A percentile compares a stretch with the other conserved stretches of the same genome.
Evolutionary conservation across 2,113 vertebrate genomes (phyloP).

Genomic region (Centropus unirufus): DNA sequence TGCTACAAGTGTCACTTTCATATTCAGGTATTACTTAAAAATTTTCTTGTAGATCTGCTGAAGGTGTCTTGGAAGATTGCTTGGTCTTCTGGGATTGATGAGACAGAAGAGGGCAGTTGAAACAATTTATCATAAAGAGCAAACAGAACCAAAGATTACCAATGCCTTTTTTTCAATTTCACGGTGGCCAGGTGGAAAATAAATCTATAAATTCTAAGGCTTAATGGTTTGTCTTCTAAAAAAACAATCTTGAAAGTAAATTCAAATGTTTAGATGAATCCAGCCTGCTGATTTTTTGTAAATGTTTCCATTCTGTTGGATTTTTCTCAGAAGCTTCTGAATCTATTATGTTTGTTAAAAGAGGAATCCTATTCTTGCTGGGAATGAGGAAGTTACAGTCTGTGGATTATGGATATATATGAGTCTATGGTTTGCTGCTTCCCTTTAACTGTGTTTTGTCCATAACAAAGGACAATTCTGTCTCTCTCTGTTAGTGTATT

Average conservation of each 20-base stretch:
- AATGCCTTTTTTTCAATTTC: background rate
- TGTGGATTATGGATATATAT: background rate
- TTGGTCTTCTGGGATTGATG: background rate
- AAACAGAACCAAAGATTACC: background rate
- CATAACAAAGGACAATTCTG: background rate
- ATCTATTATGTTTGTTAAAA: background rate
- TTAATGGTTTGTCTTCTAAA: background rate
- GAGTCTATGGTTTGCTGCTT: background rate
- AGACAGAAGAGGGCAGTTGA: background rate
- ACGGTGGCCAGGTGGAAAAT: background rate
- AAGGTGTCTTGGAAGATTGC: background rate
- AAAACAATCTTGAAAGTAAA: background rate
- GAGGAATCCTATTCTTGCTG: background rate
- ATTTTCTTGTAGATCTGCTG: background rate
- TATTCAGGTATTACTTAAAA: background rate
- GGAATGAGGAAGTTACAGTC: background rate
- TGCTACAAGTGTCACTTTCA: background rate
- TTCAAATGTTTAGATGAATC: background rate
- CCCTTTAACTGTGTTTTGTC: background rate
- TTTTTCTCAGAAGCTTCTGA: background rate
- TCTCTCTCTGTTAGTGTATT: background rate
- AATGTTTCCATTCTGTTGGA: background rate
- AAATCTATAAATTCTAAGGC: background rate
- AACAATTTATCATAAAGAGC: background rate
- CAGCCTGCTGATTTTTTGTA: background rate